These are phyloP conservation scores for Coreius guichenoti DNA, from an alignment of 2,797 vertebrate species.

Conservation along the genomic window DNA sequence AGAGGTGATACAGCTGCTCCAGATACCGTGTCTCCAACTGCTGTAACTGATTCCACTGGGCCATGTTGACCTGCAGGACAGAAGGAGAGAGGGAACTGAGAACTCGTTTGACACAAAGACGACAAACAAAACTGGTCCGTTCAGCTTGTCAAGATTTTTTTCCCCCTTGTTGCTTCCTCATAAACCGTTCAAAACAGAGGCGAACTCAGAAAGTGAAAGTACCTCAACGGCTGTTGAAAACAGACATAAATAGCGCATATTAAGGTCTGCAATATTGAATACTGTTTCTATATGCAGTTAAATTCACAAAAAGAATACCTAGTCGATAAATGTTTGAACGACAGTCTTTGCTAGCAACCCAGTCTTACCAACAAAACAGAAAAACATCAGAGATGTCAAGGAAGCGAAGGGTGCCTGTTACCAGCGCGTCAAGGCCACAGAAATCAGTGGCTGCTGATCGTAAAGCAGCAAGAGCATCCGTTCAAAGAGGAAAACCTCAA, in stretches of 20 bases:
- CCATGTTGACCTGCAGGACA: constrained; percentile 80
- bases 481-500: constrained; percentile 63
- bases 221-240: neutral
- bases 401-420: constrained; percentile 2
- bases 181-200: neutral
- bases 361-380: neutral
- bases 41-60: constrained; percentile 99
- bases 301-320: neutral
- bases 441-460: constrained; percentile 43
- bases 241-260: neutral
- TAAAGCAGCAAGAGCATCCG: constrained; percentile 55
- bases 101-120: neutral
- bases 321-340: neutral
- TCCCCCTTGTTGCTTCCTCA: neutral
- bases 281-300: neutral
- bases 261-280: neutral
- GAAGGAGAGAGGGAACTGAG: neutral
- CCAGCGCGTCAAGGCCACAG: neutral
- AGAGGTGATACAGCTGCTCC: constrained; percentile 97
- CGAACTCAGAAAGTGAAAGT: neutral
- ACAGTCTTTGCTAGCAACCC: neutral
- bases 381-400: constrained; percentile 6
- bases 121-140: constrained; percentile 11
- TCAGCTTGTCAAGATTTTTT: constrained; percentile 8
- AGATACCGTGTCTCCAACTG: constrained; percentile 96